phyloP scores from a whole-genome alignment of 2,888 invertebrate genomes.

The Euzophera pinguis region DNA sequence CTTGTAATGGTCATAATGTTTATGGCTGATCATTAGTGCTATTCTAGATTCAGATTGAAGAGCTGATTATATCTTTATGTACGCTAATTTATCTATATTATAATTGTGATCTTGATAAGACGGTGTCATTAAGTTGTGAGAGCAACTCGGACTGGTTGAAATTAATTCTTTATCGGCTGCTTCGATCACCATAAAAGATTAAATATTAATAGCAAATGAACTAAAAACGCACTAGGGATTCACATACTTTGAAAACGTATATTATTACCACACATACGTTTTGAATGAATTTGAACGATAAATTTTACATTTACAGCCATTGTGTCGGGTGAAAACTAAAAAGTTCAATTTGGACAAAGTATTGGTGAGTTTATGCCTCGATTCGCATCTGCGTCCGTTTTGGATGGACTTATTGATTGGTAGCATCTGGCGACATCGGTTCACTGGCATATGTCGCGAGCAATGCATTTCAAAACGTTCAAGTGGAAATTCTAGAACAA shows the following conservation, averaged over 20 bases:
- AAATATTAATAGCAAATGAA: constrained; percentile 19
- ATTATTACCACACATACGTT: constrained; percentile 40
- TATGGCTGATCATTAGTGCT: background rate
- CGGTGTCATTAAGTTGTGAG: constrained; percentile 14
- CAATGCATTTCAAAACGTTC: constrained; percentile 44
- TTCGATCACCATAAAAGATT: constrained; percentile 16
- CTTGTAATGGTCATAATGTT: background rate
- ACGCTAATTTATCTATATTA: constrained; percentile 13
- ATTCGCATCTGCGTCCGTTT: constrained; percentile 60
- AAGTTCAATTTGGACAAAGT: constrained; percentile 60
- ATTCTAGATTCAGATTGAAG: constrained; percentile 2
- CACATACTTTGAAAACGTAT: constrained; percentile 28
- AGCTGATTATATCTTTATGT: constrained; percentile 15
- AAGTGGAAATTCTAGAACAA: constrained; percentile 36
- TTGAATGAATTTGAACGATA: constrained; percentile 58
- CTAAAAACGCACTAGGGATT: constrained; percentile 16
- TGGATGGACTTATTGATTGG: constrained; percentile 51
- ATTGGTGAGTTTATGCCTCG: constrained; percentile 44
- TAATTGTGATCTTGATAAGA: constrained; percentile 14
- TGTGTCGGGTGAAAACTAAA: constrained; percentile 62
- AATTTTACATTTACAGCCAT: constrained; percentile 61
- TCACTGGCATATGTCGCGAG: constrained; percentile 28
- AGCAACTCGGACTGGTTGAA: constrained; percentile 8
- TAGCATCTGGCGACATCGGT: constrained; percentile 44
- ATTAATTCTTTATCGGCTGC: constrained; percentile 18